These are phyloP conservation scores for Cairina moschata DNA, from an alignment of 2,113 vertebrate genomes.

Conservation along the genomic window DNA sequence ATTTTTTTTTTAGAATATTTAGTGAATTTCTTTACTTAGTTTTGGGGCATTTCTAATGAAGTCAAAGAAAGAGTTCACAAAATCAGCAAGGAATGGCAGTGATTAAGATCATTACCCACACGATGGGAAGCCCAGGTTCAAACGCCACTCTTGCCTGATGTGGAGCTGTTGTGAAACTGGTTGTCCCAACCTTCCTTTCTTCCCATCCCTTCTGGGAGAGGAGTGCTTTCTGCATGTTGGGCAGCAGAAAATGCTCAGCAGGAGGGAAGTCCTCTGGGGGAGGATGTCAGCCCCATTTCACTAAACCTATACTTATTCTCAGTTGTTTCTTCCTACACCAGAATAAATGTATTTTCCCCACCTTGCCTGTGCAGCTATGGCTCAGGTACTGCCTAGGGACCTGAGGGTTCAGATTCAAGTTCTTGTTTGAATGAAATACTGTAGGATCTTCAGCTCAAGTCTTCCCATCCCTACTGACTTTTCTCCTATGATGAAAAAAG, in stretches of 20 bases:
- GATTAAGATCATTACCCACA: neutral
- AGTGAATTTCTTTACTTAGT: neutral
- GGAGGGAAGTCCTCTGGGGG: neutral
- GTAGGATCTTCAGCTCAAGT: neutral
- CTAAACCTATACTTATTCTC: neutral
- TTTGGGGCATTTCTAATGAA: neutral
- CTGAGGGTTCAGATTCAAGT: neutral
- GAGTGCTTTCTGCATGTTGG: fast-evolving
- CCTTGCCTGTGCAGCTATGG: neutral
- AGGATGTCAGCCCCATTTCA: neutral
- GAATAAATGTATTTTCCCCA: neutral
- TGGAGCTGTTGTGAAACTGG: neutral
- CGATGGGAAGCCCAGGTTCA: neutral
- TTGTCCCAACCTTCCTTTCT: neutral
- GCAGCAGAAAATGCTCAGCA: neutral
- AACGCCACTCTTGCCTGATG: neutral
- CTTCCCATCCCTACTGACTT: neutral
- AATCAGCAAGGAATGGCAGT: neutral
- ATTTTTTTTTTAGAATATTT: neutral
- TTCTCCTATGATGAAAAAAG: neutral
- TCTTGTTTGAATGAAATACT: neutral
- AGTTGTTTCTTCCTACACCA: neutral
- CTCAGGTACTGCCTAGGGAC: neutral
- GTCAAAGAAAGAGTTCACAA: neutral
- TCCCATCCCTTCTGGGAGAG: neutral